A percentile compares a stretch with the other conserved stretches of the same genome.
Conservation (phyloP, 2,113 vertebrate species). For the Micromys minutus region DNA sequence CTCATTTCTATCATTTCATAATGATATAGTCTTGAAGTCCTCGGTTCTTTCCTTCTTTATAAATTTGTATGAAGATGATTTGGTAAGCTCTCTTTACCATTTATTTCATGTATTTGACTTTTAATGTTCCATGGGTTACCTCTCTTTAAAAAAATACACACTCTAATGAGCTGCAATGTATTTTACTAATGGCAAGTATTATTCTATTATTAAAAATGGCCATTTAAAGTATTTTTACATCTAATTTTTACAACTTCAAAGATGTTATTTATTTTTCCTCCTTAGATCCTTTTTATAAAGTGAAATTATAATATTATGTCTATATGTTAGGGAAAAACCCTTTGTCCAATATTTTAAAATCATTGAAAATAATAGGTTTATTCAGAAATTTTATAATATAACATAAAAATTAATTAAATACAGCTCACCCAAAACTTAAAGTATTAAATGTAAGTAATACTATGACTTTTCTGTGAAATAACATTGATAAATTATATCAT, state of each 20-base stretch:
- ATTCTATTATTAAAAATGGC: not conserved
- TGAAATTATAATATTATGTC: not conserved
- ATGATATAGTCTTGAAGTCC: not conserved
- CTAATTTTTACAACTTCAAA: slow-evolving; percentile 25
- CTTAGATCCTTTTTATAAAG: not conserved
- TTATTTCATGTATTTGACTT: not conserved
- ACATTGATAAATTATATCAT: not conserved
- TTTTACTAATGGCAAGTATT: not conserved
- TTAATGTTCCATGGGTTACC: slow-evolving; percentile 4
- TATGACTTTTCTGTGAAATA: not conserved
- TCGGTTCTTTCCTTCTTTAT: not conserved
- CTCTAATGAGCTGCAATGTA: slow-evolving; percentile 21
- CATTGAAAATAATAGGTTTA: not conserved
- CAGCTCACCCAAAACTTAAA: not conserved
- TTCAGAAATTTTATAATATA: not conserved
- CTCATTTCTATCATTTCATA: not conserved
- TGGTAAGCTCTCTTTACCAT: not conserved
- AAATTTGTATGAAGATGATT: not conserved
- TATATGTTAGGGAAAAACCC: not conserved
- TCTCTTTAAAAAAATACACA: slow-evolving; percentile 7
- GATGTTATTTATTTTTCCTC: not conserved
- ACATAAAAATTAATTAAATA: not conserved
- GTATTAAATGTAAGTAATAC: not conserved
- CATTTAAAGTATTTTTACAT: slow-evolving; percentile 37
- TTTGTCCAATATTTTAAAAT: slow-evolving; percentile 24